Conservation (phyloP, 2,888 invertebrate genomes). For the Calliphora vomitoria region DNA sequence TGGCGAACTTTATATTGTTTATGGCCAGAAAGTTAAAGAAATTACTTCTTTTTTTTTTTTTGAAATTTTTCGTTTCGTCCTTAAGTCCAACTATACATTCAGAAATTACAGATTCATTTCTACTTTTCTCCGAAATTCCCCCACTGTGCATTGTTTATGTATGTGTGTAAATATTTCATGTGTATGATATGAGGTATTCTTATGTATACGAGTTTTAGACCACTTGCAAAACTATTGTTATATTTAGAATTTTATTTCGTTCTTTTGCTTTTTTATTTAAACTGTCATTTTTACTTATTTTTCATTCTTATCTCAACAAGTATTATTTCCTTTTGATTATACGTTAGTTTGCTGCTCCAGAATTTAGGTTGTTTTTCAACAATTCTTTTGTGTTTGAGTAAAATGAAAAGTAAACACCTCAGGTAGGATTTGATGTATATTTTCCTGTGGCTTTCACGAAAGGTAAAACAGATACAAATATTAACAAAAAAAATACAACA, state of each 20-base stretch:
- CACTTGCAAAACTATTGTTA: not conserved
- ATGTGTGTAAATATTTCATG: not conserved
- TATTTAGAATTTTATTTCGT: not conserved
- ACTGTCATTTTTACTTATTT: not conserved
- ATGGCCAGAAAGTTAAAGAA: too few species aligned
- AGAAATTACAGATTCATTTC: too few species aligned
- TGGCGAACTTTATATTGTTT: too few species aligned
- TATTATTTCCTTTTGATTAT: slow-evolving; percentile 16
- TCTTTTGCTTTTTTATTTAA: not conserved
- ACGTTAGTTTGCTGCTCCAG: not conserved
- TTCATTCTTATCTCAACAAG: slow-evolving; percentile 10
- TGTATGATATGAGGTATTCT: not conserved
- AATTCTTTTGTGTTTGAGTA: not conserved
- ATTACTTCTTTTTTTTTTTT: too few species aligned
- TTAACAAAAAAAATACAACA: not conserved
- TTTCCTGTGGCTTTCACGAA: not conserved
- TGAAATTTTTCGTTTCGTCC: too few species aligned
- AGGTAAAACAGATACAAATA: not conserved
- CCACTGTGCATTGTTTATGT: too few species aligned
- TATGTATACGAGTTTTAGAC: not conserved
- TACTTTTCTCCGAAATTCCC: too few species aligned
- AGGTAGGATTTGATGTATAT: slow-evolving; percentile 4
- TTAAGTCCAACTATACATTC: too few species aligned
- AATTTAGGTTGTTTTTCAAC: not conserved
- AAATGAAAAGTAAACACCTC: not conserved